Evolutionary conservation across 2,797 vertebrate genomes (phyloP), one percentile per base, ranked within the genome.

Genomic region (Phoebastria nigripes): DNA sequence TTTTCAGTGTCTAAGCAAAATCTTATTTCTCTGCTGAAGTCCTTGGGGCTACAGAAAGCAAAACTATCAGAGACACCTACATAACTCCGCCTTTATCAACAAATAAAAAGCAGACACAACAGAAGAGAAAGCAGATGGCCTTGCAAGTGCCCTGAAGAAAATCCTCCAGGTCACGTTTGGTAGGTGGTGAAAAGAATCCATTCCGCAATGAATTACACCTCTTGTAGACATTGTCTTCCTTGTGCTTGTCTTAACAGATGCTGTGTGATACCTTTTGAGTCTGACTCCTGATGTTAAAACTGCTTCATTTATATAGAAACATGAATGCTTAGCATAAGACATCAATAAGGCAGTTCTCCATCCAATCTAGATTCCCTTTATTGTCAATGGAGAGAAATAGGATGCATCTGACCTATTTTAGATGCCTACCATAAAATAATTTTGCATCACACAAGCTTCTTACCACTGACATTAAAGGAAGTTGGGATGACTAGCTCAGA

Each of bases 81-180:
- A 44, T 63, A 82, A 77, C 78, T 77, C 81, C 15, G 8, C 56
- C 82, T 89, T 78, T 58, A 89, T 81, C 86, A 89, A 80, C 84
- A 95, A 82, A 73, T 56, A 63, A 89, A 87, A 87, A 46, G 52
- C 84, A 82, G 79, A 77, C 88, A 85, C 67, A 80, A 77, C 63
- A 95, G 73, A 84, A 95, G 63, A 92, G 55, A 89, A 89, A 96
- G 88, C 78, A 94, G 77, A 82, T 90, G 83, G 94, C 74, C 74
- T 93, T 85, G 59, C 16, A 87, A 80, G 67, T 92, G 90, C 67
- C 90, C 78, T 66, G 59, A 54, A 85, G 95, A 84, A 87, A 81
- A 89, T 89, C 56, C 56, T 63, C 28, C 69, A 16, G 56, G 73
- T 94, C 89, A 90, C 71, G 58, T 82, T 81, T 37, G 14, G 86